Base-by-base conservation (phyloP, 2,797 vertebrate genomes). In the Pangasius mekongensis region DNA sequence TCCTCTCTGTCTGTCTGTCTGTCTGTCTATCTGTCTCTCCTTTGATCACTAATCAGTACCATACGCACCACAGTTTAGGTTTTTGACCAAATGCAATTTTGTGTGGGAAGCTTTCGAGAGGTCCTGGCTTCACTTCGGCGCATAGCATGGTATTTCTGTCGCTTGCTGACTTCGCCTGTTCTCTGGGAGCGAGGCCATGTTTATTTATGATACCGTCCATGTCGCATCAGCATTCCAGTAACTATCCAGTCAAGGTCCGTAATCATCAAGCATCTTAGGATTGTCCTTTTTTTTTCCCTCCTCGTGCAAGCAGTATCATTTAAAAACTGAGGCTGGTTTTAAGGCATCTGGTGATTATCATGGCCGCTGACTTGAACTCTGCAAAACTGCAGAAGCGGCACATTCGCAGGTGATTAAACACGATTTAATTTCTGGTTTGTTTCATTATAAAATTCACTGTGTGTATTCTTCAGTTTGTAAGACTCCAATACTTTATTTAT, bases 161-260 rank as follows among this genome's bases (percentile, higher is more conserved):
- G 9, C 33, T 39, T 67, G 47, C 60, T 56, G 47, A 88, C 83
- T 69, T 80, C 36, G 49, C 62, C 20, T 52, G 54, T 62, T 47
- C 39, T 73, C 84, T 67, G n/a, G 89, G 86, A 90, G 64, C 66
- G 56, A 86, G 89, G 87, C 80, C 89, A 77, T 90, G 87, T 92
- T 93, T 92, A 47, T 90, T 88, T 81, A 85, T 81, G 83, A 49
- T n/a, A 47, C 62, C 52, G 76, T 73, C 30, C 56, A 30, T 71
- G 74, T 52, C 27, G 36, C 49, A 43, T 88, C 83, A 62, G 87
- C 54, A 60, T 56, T 80, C 47, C 87, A 60, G 73, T 88, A 58
- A 69, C 64, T 54, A 76, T 56, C 73, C 62, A 47, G 33, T 85
- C 62, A 60, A 85, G n/a, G 54, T 49, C 36, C 18, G 24, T 69